These are phyloP conservation scores for Gobiocypris rarus DNA, from an alignment of 2,113 vertebrate genomes.

Conservation along the genomic window DNA sequence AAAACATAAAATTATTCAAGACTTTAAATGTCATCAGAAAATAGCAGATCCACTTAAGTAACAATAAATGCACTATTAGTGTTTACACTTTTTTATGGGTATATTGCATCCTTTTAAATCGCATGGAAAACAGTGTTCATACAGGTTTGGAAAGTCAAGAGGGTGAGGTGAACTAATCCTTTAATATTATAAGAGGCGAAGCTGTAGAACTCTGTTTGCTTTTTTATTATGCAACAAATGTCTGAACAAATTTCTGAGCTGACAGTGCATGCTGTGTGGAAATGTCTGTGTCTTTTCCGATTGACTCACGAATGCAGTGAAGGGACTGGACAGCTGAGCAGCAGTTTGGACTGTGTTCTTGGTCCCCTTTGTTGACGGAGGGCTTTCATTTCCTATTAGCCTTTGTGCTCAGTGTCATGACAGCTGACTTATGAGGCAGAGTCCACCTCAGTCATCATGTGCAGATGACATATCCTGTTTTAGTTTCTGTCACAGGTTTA, in stretches of 20 bases:
- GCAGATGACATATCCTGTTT: conserved; percentile 41
- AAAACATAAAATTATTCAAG: neutral
- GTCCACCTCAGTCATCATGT: conserved; percentile 24
- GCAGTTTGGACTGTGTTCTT: conserved; percentile 32
- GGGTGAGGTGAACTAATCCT: neutral
- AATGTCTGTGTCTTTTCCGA: conserved; percentile 45
- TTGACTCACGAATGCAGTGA: conserved; percentile 46
- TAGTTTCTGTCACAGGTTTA: conserved; percentile 23
- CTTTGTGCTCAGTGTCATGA: conserved; percentile 38
- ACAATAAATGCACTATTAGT: neutral
- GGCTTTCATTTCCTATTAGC: conserved; percentile 57
- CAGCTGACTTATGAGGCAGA: conserved; percentile 43
- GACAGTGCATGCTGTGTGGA: conserved; percentile 25
- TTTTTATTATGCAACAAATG: conserved; percentile 34
- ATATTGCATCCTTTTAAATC: neutral
- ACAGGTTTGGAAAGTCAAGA: neutral
- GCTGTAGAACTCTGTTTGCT: neutral
- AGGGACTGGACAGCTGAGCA: conserved; percentile 35
- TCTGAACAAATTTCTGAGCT: conserved; percentile 28
- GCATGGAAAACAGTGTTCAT: neutral
- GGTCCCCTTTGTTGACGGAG: conserved; percentile 40
- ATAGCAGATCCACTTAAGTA: neutral
- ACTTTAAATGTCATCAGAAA: neutral
- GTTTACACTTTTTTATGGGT: neutral
- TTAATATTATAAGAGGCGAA: neutral